Base-by-base conservation (phyloP, 2,888 invertebrate genomes). In the Microctonus aethiopoides region DNA sequence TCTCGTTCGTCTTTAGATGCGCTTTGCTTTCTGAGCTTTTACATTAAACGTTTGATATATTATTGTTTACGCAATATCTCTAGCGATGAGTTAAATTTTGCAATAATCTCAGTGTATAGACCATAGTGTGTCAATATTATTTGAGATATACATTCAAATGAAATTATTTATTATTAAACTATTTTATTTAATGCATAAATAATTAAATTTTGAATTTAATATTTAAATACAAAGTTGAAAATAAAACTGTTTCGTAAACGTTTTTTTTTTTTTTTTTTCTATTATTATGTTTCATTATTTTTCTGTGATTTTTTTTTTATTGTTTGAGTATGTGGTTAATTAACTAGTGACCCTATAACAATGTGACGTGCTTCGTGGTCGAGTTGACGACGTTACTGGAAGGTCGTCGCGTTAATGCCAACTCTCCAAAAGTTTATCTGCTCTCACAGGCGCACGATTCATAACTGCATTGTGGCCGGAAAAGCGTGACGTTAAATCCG, bases 401-500 rank as follows among this genome's bases (percentile, higher is more conserved):
- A 68, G 62, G 56, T 68, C 56, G 36, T 63, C 56, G 36, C 68
- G 62, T 56, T 65, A 65, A 65, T 56, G 65, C 56, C 39, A 68
- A 68, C 68, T 62, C 46, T 46, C 54, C 41, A 62, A 62, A 68
- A 68, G 54, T 61, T 62, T 68, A 61, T 62, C 68, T 60, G 26
- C 32, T 62, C 62, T 70, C 67, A 66, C 68, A 72, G 67, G 70
- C 64, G 57, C 63, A 72, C 72, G 66, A 56, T 67, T 63, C 63
- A 67, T 72, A 70, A 72, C 70, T 67, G 67, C 57, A 60, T 67
- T 72, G 72, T 57, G 70, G 72, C 64, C 64, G 62, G 41, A 26
- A 34, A 32, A 72, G 70, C 70, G 64, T 72, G 67, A 72, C 64
- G 72, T 70, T 72, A 70, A 72, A 72, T 70, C 64, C 70, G 59